Base-by-base conservation (phyloP, 2,113 vertebrate genomes). In the Polypterus bichir region DNA sequence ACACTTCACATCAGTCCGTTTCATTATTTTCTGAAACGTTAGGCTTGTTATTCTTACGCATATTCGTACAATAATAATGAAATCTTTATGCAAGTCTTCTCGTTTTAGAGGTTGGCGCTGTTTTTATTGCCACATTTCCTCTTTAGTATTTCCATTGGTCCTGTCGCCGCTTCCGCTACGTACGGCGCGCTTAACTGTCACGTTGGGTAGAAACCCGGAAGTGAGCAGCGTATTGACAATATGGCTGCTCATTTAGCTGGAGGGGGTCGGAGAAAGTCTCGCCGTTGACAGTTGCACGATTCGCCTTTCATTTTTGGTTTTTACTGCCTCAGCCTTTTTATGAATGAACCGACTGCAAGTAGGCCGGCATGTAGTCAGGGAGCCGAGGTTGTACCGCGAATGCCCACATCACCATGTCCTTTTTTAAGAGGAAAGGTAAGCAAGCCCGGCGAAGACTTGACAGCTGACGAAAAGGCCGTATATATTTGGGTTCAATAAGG, bases 341-440 rank as follows among this genome's bases (percentile, higher is more conserved):
- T 86, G 84, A 83, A 88, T 86, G 82, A 91, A 76, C 89, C 85
- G 70, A 77, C 47, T 58, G 65, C 74, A 57, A 67, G 58, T 62
- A 75, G 71, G 74, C 68, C 81, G 78, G 72, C 75, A 81, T 74
- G 85, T 71, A 74, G 75, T 77, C 74, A 77, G 64, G 74, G 76
- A 86, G 81, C 77, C 72, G 81, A 81, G 73, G 70, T 71, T 71
- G 70, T 66, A 64, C 72, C 65, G 71, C 62, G 73, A 79, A 76
- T 63, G 66, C 68, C 57, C 71, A 67, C 64, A 69, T 68, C 80
- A 77, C 79, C 83, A 91, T 92, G 89, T 90, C 90, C 78, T 91
- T 92, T 81, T 91, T 91, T 77, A 88, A 83, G 81, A 83, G 89
- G 80, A 91, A 87, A 91, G 89, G 90, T 87, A 79, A 88, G 85